Evolutionary conservation across 2,113 vertebrate species (phyloP).

Genomic region (Aleadryas rufinucha): DNA sequence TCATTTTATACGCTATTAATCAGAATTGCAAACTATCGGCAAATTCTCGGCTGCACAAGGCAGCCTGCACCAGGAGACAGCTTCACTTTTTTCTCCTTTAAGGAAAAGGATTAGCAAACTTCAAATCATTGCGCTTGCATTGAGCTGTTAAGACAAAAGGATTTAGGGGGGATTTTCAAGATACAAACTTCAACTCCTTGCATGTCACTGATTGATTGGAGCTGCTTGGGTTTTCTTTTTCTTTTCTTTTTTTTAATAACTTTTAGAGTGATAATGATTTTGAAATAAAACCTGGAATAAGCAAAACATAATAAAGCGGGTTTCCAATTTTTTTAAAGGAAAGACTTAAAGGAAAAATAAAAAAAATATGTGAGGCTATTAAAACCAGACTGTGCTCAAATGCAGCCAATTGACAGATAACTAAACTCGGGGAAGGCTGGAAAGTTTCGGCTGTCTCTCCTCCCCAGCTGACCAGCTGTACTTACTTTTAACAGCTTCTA

Average conservation of each 20-base stretch:
- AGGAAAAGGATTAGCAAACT: constrained; percentile 95
- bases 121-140: constrained; percentile 92
- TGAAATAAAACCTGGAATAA: constrained; percentile 76
- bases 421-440: neutral
- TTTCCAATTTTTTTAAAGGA: neutral
- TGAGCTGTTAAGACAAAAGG: constrained; percentile 98
- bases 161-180: constrained; percentile 98
- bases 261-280: constrained; percentile 86
- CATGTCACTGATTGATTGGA: constrained; percentile 96
- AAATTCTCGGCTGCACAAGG: constrained; percentile 81
- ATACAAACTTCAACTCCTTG: constrained; percentile 98
- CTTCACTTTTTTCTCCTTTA: constrained; percentile 89
- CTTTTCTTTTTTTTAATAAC: constrained; percentile 18
- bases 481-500: constrained; percentile 93
- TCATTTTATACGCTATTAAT: constrained; percentile 85
- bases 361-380: neutral
- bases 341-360: neutral
- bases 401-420: neutral
- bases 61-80: constrained; percentile 84
- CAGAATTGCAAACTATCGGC: constrained; percentile 86
- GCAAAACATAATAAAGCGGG: neutral
- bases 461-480: neutral
- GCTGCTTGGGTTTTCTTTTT: constrained; percentile 16
- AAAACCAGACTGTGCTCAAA: neutral
- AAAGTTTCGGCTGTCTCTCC: neutral